A percentile compares a stretch with the other conserved stretches of the same genome.
These are phyloP conservation scores for Bombus superbus DNA, from an alignment of 1,140 invertebrate species.

Conservation along the genomic window DNA sequence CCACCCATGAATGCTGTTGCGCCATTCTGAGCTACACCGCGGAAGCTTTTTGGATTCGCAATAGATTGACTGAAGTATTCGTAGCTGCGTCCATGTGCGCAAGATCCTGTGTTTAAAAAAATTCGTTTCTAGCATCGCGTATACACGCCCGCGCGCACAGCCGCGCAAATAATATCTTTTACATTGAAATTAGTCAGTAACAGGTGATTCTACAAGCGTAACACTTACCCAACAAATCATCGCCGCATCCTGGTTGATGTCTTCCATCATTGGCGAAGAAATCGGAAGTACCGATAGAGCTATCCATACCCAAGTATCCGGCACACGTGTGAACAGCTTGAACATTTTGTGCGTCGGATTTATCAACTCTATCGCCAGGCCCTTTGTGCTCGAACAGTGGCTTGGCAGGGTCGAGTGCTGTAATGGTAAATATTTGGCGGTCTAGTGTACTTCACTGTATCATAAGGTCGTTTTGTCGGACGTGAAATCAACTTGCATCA, in stretches of 20 bases:
- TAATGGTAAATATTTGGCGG: neutral
- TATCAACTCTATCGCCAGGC: constrained; percentile 77
- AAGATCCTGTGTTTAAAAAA: constrained; percentile 74
- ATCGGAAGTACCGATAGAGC: constrained; percentile 80
- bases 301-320: constrained; percentile 76
- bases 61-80: constrained; percentile 85
- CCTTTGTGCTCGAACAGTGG: constrained; percentile 81
- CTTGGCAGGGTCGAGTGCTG: constrained; percentile 84
- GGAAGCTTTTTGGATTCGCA: constrained; percentile 43
- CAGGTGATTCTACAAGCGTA: neutral
- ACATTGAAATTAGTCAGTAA: rapidly evolving
- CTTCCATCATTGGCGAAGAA: constrained; percentile 84
- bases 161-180: no score
- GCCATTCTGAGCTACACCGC: neutral
- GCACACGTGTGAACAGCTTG: constrained; percentile 86
- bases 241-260: constrained; percentile 83
- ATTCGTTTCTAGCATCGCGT: neutral
- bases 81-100: constrained; percentile 83
- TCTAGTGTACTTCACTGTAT: no score
- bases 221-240: constrained; percentile 21
- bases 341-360: constrained; percentile 81
- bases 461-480: neutral
- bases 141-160: no score
- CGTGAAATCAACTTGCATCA: no score
- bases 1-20: constrained; percentile 58